Evolutionary conservation across 2,888 invertebrate genomes (phyloP).

Genomic region (Cataglyphis cursor): DNA sequence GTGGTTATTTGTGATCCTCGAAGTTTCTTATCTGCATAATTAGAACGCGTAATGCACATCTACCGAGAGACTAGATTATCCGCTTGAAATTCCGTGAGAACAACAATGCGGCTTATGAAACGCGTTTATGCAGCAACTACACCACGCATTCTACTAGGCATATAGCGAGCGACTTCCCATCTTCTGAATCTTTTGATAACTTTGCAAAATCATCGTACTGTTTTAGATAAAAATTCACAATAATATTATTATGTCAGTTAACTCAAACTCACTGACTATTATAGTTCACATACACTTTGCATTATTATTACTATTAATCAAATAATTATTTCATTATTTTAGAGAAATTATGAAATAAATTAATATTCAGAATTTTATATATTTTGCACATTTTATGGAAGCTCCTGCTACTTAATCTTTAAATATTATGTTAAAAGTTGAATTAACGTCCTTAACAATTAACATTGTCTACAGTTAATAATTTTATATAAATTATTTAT

Average conservation of each 20-base stretch:
- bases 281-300: not conserved
- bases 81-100: slow-evolving; percentile 19
- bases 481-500: slow-evolving; percentile 39
- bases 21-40: slow-evolving; percentile 43
- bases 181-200: slow-evolving; percentile 14
- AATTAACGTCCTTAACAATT: slow-evolving; percentile 33
- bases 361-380: slow-evolving; percentile 6
- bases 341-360: not conserved
- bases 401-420: not conserved
- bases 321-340: not conserved
- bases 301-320: slow-evolving; percentile 5
- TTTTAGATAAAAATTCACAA: not conserved
- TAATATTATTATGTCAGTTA: not conserved
- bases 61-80: slow-evolving; percentile 25
- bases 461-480: slow-evolving; percentile 12
- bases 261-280: not conserved
- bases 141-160: not conserved
- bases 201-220: not conserved
- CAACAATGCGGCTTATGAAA: slow-evolving; percentile 20
- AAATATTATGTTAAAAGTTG: not conserved
- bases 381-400: not conserved
- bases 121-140: not conserved
- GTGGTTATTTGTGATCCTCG: slow-evolving; percentile 1
- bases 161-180: not conserved
- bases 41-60: slow-evolving; percentile 8